Evolutionary conservation across 2,888 invertebrate genomes (phyloP).

Genomic region (Mimachlamys varia): DNA sequence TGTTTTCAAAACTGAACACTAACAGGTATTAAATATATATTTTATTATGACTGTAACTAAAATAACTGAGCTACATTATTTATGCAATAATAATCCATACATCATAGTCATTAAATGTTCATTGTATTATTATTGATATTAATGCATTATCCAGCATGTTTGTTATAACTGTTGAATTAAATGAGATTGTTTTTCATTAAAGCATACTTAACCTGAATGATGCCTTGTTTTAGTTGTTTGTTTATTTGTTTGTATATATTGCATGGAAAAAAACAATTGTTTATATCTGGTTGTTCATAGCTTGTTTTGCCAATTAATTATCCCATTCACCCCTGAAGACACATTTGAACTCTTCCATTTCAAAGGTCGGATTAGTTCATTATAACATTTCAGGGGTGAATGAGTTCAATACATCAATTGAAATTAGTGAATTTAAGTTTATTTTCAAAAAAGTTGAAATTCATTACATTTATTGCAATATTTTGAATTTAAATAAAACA

Average conservation of each 20-base stretch:
- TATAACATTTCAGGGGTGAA: too few relatives aligned
- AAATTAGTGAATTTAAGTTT: background rate
- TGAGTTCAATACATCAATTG: too few relatives aligned
- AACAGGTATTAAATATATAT: background rate
- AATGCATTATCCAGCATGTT: background rate
- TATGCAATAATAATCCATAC: background rate
- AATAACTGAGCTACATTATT: background rate
- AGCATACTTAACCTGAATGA: background rate
- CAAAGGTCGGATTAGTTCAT: too few relatives aligned
- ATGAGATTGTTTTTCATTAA: conserved; percentile 36
- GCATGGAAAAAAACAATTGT: background rate
- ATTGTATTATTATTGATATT: too few relatives aligned
- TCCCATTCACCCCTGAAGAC: too few relatives aligned
- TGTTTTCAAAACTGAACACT: too few relatives aligned
- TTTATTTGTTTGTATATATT: background rate
- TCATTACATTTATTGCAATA: background rate
- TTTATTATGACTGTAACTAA: background rate
- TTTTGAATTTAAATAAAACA: background rate
- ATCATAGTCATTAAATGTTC: background rate
- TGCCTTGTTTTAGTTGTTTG: conserved; percentile 17
- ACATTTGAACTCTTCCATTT: too few relatives aligned
- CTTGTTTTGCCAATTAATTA: background rate
- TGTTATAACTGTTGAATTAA: background rate
- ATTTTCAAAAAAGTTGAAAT: background rate
- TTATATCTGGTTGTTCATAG: background rate